Evolutionary conservation across 2,797 vertebrate genomes (phyloP).

Genomic region (Sebastes glaucus): DNA sequence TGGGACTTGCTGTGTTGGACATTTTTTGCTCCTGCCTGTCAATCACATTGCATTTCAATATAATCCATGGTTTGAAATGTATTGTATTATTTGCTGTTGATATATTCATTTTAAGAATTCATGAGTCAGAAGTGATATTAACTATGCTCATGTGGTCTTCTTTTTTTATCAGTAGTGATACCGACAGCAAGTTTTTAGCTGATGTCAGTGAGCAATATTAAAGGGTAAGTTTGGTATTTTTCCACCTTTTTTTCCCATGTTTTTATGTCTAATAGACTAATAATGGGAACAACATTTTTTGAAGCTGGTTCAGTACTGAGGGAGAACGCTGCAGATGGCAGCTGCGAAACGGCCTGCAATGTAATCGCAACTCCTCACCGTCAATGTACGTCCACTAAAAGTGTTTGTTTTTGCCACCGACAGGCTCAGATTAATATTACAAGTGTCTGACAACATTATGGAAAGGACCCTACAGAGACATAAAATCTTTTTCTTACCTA

Average conservation of each 20-base stretch:
- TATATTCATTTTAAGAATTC: not conserved
- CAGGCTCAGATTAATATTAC: too few relatives aligned
- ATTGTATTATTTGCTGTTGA: not conserved
- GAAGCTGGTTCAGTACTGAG: not conserved
- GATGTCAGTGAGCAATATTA: not conserved
- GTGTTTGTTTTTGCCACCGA: not conserved
- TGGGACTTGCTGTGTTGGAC: conserved; percentile 3
- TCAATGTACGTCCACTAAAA: not conserved
- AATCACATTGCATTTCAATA: not conserved
- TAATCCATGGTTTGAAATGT: not conserved
- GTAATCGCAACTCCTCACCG: too few relatives aligned
- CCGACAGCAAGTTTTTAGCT: not conserved
- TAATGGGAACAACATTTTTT: not conserved
- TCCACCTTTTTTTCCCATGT: not conserved
- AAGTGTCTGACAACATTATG: too few relatives aligned
- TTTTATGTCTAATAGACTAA: not conserved
- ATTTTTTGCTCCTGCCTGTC: conserved; percentile 9
- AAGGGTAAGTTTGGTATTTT: too few relatives aligned
- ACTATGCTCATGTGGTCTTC: not conserved
- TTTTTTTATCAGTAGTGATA: not conserved
- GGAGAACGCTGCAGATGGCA: not conserved
- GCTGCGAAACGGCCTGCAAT: too few relatives aligned
- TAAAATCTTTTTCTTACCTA: too few relatives aligned
- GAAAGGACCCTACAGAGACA: too few relatives aligned
- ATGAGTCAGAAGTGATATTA: not conserved